phyloP scores from a whole-genome alignment of 2,113 vertebrate genomes.

The Oriolus oriolus region DNA sequence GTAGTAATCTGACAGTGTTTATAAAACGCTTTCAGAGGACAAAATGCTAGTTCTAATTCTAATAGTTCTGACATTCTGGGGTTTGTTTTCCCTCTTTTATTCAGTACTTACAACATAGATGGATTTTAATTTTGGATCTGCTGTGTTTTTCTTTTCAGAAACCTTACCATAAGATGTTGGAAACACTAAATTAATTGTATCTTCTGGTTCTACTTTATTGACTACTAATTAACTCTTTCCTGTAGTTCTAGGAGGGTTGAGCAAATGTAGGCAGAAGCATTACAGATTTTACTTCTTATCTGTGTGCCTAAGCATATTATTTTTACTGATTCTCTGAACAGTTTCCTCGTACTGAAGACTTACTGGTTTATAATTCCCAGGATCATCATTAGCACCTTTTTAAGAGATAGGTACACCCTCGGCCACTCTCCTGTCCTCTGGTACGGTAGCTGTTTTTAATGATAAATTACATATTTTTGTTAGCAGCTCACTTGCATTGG shows the following conservation, averaged over 20 bases:
- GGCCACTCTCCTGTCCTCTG: constrained; percentile 29
- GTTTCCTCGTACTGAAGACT: not conserved
- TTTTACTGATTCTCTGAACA: constrained; percentile 9
- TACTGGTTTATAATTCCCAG: constrained; percentile 39
- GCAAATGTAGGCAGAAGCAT: not conserved
- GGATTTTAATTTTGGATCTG: not conserved
- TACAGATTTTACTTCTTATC: not conserved
- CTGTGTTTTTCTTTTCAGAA: not conserved
- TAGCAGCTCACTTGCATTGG: constrained; percentile 49
- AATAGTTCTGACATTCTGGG: not conserved
- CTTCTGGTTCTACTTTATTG: not conserved
- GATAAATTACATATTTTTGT: constrained; percentile 59
- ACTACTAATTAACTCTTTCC: not conserved
- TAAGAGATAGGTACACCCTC: constrained; percentile 45
- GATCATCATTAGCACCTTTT: constrained; percentile 53
- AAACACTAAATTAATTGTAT: not conserved
- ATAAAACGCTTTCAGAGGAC: not conserved
- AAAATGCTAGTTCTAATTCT: not conserved
- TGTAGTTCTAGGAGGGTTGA: not conserved
- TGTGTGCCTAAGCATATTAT: not conserved
- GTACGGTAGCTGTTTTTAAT: constrained; percentile 27
- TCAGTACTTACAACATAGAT: not conserved
- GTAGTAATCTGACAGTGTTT: not conserved
- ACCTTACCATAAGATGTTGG: not conserved
- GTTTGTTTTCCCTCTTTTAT: not conserved